These are phyloP conservation scores for Meloe dianella DNA, from an alignment of 2,888 invertebrate genomes.

Conservation along the genomic window DNA sequence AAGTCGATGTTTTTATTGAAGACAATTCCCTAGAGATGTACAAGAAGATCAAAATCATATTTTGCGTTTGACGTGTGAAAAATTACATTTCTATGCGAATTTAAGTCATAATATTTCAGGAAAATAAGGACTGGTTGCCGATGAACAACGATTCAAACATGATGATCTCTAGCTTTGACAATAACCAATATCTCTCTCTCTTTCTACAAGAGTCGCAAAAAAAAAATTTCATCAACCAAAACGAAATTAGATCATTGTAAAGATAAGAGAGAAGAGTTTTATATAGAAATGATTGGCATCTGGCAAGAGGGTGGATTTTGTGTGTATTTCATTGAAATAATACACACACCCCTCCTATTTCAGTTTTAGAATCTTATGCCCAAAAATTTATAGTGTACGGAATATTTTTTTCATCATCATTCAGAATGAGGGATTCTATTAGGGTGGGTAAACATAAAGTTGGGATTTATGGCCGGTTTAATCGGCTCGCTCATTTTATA, in stretches of 20 bases:
- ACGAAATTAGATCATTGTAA: constrained; percentile 4
- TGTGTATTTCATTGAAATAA: neutral
- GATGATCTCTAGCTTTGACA: constrained; percentile 5
- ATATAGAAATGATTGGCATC: neutral
- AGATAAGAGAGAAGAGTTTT: neutral
- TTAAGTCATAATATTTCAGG: constrained; percentile 53
- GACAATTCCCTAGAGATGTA: constrained; percentile 52
- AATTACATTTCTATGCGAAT: constrained; percentile 55
- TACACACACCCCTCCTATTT: neutral
- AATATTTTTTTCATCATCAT: constrained; percentile 2
- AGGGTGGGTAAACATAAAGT: constrained; percentile 57
- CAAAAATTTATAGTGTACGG: neutral
- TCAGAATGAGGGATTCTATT: constrained; percentile 47
- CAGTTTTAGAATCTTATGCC: neutral
- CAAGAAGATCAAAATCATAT: constrained; percentile 57
- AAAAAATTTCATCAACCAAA: constrained; percentile 5
- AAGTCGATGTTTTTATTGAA: constrained; percentile 57
- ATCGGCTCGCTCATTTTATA: constrained; percentile 57
- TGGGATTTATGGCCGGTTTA: constrained; percentile 56
- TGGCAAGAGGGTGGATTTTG: constrained; percentile 6
- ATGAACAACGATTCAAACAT: neutral
- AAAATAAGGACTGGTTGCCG: neutral
- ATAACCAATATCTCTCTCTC: neutral
- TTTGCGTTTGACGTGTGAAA: constrained; percentile 56
- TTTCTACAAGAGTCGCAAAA: neutral